Conservation (phyloP, 1,140 invertebrate species). For the Centruroides vittatus region DNA sequence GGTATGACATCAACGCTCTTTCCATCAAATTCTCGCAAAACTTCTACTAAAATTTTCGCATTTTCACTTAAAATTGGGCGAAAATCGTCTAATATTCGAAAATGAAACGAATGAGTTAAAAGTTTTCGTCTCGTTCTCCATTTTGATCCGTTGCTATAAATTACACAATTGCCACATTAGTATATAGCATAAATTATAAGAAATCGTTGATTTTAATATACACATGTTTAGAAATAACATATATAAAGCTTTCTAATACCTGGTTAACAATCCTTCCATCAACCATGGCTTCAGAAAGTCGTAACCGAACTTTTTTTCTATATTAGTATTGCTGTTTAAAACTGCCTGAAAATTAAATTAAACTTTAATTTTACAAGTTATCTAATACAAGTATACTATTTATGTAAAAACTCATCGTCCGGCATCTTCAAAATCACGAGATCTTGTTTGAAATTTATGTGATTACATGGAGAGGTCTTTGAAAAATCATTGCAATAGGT, state of each 20-base stretch:
- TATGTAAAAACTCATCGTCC: no score
- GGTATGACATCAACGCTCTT: no score
- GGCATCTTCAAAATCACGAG: no score
- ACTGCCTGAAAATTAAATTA: constrained; percentile 24
- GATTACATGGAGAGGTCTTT: no score
- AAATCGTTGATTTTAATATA: no score
- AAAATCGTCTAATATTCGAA: neutral
- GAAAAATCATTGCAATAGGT: no score
- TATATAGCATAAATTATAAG: no score
- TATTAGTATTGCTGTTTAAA: constrained; percentile 47
- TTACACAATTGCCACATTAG: neutral
- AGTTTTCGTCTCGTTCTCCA: neutral
- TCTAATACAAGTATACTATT: neutral
- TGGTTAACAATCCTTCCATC: constrained; percentile 43
- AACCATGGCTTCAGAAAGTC: constrained; percentile 59
- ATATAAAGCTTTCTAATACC: neutral
- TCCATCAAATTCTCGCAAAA: neutral
- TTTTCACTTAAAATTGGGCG: neutral
- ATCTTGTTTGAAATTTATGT: no score
- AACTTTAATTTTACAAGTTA: neutral
- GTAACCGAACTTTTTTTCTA: constrained; percentile 65
- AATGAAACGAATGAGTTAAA: neutral
- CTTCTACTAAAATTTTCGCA: neutral
- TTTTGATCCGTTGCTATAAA: neutral
- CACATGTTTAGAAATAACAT: no score